Base-by-base conservation (phyloP, 2,797 vertebrate genomes). In the Melanotaenia pygmaea region DNA sequence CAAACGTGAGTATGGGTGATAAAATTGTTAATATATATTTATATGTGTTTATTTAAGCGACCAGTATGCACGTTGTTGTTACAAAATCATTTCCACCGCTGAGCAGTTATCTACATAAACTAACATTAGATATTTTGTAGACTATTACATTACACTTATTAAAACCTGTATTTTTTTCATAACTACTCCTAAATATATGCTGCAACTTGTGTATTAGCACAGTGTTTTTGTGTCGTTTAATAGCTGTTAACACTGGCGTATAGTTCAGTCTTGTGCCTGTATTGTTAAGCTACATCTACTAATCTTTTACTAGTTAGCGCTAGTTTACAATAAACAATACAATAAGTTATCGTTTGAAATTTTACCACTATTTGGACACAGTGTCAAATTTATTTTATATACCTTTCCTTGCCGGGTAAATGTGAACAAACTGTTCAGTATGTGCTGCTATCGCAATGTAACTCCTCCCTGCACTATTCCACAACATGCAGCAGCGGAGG, bases 1-100 rank as follows among this genome's bases (percentile, higher is more conserved):
- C 68, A 85, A 83, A 88, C 89, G 94, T 95, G 75, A 94, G 93
- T 93, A 58, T 51, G 16, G 63, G 56, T 6, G 2, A 34, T 57
- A 0, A 0, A 0, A 14, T 12, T 6, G 10, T 22, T 1, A 9
- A 3, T 22, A 5, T 50, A 24, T 35, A 28, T 56, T 61, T 12
- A 5, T 12, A 6, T 40, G 8, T 11, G 9, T 50, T 50, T 50
- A 9, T 12, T n/a, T 4, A 47, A 57, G 40, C 26, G 13, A 50
- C 20, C n/a, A 50, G 20, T 11, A 50, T 50, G n/a, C 20, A 50
- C 16, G 2, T n/a, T 16, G 18, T 22, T 70, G 20, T 67, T 68
- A 54, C 51, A 59, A 51, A 47, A 62, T 26, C 2, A 64, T 82
- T 38, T 20, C 7, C 30, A 59, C 35, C 47, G 4, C 22, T 40